Base-by-base conservation (phyloP, 2,797 vertebrate species). In the Meda fulgida region DNA sequence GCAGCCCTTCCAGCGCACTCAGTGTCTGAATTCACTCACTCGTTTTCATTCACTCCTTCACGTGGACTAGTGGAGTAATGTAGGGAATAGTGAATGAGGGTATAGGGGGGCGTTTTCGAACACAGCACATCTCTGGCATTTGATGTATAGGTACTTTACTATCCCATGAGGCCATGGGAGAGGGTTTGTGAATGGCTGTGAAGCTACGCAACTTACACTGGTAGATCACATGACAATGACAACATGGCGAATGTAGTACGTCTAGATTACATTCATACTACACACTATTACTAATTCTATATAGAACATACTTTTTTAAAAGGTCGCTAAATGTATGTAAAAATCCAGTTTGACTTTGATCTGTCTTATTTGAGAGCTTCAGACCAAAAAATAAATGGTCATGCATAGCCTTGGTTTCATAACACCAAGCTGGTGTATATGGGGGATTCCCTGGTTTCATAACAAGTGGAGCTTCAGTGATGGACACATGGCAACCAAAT, bases 391-490 rank as follows among this genome's bases (percentile, higher is more conserved):
- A 75, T 85, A 88, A 89, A 88, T 90, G 66, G 34, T 83, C 88
- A 89, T 89, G 88, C 90, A 88, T 91, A 88, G 83, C 87, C 63
- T 86, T 86, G 87, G 91, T 84, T 89, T 91, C 88, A 89, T 90
- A 86, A 89, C 89, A 88, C 76, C 51, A 80, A 87, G 86, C 80
- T 88, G 26, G 63, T 83, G 79, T 31, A 85, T 76, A 9, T 79
- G 78, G 78, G 92, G 92, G 91, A 94, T 90, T 92, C 92, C 92
- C 93, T 92, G 48, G 72, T 88, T 89, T 91, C 87, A 89, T 86
- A 88, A 89, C 34, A 46, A 79, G 63, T n/a, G 53, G 78, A 81
- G 31, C 78, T 55, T 81, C 66, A 63, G n/a, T 40, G 31, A 48
- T 43, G 70, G 53, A 76, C 66, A 78, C 85, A 78, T 63, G 65